phyloP scores from a whole-genome alignment of 2,113 vertebrate species.

The Pygoscelis antarcticus region DNA sequence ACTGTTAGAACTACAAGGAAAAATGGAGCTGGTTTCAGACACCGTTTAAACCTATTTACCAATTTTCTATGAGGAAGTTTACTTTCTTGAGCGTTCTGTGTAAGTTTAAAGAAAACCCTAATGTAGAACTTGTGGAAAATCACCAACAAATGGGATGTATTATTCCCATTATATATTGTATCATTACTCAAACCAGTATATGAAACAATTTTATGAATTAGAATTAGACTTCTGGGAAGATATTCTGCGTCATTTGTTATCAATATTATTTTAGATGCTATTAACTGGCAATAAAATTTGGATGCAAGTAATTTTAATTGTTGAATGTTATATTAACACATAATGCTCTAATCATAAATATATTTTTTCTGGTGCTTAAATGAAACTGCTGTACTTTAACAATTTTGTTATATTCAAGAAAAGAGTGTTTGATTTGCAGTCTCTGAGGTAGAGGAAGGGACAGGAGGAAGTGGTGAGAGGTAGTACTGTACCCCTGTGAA shows the following conservation, averaged over 20 bases:
- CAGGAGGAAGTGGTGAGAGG: background rate
- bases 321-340: background rate
- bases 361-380: background rate
- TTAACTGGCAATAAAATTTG: slow-evolving; percentile 52
- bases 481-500: background rate
- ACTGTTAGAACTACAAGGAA: background rate
- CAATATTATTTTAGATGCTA: slow-evolving; percentile 26
- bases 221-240: slow-evolving; percentile 57
- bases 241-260: slow-evolving; percentile 28
- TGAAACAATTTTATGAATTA: slow-evolving; percentile 18
- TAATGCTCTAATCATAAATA: background rate
- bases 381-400: background rate
- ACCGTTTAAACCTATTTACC: fast-evolving
- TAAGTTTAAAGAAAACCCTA: background rate
- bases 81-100: background rate
- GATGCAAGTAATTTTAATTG: slow-evolving; percentile 50
- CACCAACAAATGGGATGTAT: slow-evolving; percentile 2
- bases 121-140: background rate
- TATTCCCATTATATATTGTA: background rate
- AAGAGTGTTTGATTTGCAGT: background rate
- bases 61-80: background rate
- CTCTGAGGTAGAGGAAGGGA: background rate
- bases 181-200: background rate
- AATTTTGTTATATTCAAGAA: background rate
- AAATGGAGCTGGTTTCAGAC: background rate